A percentile compares a stretch with the other conserved stretches of the same genome.
These are phyloP conservation scores for Pseudorectes ferrugineus DNA, from an alignment of 2,113 vertebrate genomes.

Conservation along the genomic window DNA sequence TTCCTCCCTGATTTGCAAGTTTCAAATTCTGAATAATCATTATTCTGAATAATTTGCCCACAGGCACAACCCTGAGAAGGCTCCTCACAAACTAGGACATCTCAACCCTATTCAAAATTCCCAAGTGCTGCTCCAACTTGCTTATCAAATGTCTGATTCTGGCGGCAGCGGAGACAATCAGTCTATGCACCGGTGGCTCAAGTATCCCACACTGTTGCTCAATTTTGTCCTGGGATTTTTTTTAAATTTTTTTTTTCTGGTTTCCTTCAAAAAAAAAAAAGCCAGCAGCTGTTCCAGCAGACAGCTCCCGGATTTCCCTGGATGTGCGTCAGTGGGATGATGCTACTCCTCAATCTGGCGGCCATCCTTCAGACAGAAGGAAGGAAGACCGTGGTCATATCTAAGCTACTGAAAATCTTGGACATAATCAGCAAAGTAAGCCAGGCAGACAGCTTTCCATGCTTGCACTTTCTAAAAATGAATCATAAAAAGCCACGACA, in stretches of 20 bases:
- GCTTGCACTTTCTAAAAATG: conserved; percentile 54
- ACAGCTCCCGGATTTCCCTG: conserved; percentile 61
- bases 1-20: not conserved
- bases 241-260: not conserved
- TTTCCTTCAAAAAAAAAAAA: not conserved
- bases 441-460: conserved; percentile 29
- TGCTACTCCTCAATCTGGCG: conserved; percentile 38
- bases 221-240: not conserved
- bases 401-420: conserved; percentile 50
- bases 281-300: conserved; percentile 49
- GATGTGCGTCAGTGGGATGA: conserved; percentile 33
- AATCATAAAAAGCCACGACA: conserved; percentile 7
- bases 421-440: not conserved
- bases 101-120: not conserved
- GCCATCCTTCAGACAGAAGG: conserved; percentile 53
- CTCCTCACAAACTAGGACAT: not conserved
- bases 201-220: not conserved
- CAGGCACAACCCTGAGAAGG: not conserved
- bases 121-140: not conserved
- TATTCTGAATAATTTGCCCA: not conserved
- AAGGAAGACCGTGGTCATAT: conserved; percentile 28
- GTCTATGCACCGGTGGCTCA: not conserved
- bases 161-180: not conserved
- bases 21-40: not conserved
- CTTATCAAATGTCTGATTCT: conserved; percentile 32